Base-by-base conservation (phyloP, 1,140 invertebrate genomes). In the Cherax destructor region DNA sequence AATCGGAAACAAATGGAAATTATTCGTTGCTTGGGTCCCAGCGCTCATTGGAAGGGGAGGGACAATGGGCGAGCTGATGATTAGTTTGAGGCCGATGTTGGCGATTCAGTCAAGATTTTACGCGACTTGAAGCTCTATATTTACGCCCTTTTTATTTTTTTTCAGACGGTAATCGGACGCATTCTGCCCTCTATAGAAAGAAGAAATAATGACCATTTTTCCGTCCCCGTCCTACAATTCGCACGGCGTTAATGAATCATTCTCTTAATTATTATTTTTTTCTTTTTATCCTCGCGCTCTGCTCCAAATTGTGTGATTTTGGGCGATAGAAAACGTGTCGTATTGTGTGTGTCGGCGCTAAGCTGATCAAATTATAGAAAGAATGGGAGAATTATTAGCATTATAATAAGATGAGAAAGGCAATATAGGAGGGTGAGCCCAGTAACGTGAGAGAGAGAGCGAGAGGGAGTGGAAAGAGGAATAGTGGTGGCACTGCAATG, bases 1-100 rank as follows among this genome's bases (percentile, higher is more conserved):
- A 91, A 91, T 91, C 88, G 81, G 88, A 91, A 91, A 91, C 88
- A 85, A 91, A 85, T 91, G 83, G 88, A 85, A 91, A 91, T 91
- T 74, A 85, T 91, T 91, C 83, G 88, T 79, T 91, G 88, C 88
- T 91, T 91, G 83, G 88, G 69, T 78, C 88, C 88, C 69, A 85
- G 74, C 81, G 88, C 88, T 85, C 88, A 91, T 91, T 91, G 88
- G 88, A 79, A 85, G 88, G 81, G 88, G 88, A 91, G 88, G 88
- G 88, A 91, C 88, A 91, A 91, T 91, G 88, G 88, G 47, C 83
- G 50, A 69, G 47, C 88, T 85, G 88, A 85, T 91, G 88, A 91
- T 91, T 91, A 91, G 88, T 91, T 91, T 91, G 88, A 91, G 83
- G 88, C 88, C 76, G 83, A 85, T 85, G 88, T 91, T 79, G 81